Base-by-base conservation (phyloP, 2,797 vertebrate species). In the Anomalospiza imberbis region DNA sequence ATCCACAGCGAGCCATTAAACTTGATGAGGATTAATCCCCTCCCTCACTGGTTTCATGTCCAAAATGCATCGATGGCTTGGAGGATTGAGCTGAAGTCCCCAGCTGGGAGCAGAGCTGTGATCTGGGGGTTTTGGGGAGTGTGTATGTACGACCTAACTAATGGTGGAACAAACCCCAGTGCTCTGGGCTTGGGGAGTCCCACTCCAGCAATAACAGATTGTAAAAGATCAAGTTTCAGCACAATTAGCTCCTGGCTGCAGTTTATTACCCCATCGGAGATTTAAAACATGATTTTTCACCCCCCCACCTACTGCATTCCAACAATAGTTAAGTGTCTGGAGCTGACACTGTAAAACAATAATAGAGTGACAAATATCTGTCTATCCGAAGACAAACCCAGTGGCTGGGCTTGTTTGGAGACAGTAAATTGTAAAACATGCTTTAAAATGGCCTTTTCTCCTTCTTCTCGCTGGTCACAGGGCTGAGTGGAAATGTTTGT, bases 181-280 rank as follows among this genome's bases (percentile, higher is more conserved):
- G 96, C 97, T 97, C 97, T 47, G 90, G 96, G 94, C 96, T 91
- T 61, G 97, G 98, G 96, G 93, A 97, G 97, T 98, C 99, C 98
- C 99, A 67, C 96, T 98, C 98, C 98, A 97, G 98, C 98, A 98
- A 98, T 99, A 99, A 99, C 98, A 98, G 98, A 98, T 98, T 98
- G 98, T 98, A 98, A 97, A 97, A 98, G 98, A 98, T 99, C 98
- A 96, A 79, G 98, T 99, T 99, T 99, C 99, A 98, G 98, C 98
- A 98, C 99, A 99, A 99, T 99, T 99, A 99, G 98, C 98, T 98
- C 98, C 98, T 98, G 98, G 98, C 97, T 98, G 94, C 97, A 98
- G 98, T 99, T 99, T 99, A 99, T 99, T 98, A 98, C 98, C 97
- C 97, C 98, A 98, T 98, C 98, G 97, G 98, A 98, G 98, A 98